Evolutionary conservation across 2,113 vertebrate genomes (phyloP).

Genomic region (Chloroceryle aenea): DNA sequence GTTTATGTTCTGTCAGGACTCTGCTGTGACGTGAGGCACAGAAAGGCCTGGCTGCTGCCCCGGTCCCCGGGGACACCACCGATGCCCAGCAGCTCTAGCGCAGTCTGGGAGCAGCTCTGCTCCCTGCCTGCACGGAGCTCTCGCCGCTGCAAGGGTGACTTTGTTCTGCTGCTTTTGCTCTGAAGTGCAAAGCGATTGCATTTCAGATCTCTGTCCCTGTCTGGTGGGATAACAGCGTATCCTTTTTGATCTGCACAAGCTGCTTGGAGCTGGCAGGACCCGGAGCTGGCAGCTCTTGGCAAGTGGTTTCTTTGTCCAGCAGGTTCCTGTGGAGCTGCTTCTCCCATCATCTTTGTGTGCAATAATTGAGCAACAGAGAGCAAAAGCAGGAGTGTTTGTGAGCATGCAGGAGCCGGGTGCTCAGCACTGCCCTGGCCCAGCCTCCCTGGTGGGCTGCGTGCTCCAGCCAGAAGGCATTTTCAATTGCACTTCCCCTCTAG

Average conservation of each 20-base stretch:
- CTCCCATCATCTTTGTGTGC: background rate
- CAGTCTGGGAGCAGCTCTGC: background rate
- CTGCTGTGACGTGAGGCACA: rapidly evolving
- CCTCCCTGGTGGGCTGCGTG: rapidly evolving
- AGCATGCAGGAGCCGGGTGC: rapidly evolving
- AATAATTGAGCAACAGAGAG: background rate
- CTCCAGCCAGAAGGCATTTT: background rate
- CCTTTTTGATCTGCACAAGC: background rate
- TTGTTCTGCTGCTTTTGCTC: background rate
- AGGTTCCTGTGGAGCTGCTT: background rate
- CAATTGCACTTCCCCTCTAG: background rate
- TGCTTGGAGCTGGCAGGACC: background rate
- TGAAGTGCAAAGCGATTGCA: background rate
- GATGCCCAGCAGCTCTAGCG: background rate
- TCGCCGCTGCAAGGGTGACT: rapidly evolving
- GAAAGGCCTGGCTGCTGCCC: background rate
- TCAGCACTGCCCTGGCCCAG: background rate
- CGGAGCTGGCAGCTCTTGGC: background rate
- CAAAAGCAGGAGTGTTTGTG: background rate
- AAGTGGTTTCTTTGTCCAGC: background rate
- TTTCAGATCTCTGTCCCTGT: background rate
- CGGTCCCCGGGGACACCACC: rapidly evolving
- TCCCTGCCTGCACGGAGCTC: background rate
- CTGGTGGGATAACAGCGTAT: background rate
- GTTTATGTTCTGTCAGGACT: background rate